Conservation (phyloP, 2,797 vertebrate genomes). For the Poecilia wingei region DNA sequence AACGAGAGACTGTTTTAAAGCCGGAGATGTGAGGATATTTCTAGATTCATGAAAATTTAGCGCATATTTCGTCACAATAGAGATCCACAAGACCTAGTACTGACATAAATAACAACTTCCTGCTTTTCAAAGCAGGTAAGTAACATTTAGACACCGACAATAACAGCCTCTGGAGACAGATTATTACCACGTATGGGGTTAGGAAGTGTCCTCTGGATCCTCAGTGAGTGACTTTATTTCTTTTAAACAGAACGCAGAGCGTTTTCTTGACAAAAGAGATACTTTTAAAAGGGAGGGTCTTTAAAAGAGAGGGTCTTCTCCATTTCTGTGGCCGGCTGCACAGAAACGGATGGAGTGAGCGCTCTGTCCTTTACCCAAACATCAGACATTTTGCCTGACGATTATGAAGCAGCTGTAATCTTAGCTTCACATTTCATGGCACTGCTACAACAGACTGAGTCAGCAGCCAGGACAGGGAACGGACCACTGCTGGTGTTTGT, state of each 20-base stretch:
- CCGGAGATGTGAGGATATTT: background rate
- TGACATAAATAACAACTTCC: background rate
- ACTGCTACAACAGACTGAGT: background rate
- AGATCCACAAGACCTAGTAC: background rate
- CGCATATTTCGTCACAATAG: background rate
- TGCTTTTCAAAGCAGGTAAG: background rate
- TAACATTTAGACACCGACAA: background rate
- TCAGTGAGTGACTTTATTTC: background rate
- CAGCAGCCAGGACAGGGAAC: background rate
- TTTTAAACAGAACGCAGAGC: background rate
- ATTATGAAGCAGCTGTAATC: background rate
- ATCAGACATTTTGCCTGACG: background rate
- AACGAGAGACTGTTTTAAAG: background rate
- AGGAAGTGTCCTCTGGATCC: background rate
- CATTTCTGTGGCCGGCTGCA: background rate
- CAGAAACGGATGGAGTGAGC: background rate
- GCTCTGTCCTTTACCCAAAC: background rate
- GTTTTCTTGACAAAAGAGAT: background rate
- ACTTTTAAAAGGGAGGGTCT: background rate
- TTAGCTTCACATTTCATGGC: background rate
- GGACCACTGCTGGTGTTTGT: background rate
- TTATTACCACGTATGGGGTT: background rate
- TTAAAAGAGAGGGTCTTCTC: background rate
- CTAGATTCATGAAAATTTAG: background rate
- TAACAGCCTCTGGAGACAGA: background rate